These are phyloP conservation scores for Drymodes brunneopygia DNA, from an alignment of 2,113 vertebrate species.

Conservation along the genomic window DNA sequence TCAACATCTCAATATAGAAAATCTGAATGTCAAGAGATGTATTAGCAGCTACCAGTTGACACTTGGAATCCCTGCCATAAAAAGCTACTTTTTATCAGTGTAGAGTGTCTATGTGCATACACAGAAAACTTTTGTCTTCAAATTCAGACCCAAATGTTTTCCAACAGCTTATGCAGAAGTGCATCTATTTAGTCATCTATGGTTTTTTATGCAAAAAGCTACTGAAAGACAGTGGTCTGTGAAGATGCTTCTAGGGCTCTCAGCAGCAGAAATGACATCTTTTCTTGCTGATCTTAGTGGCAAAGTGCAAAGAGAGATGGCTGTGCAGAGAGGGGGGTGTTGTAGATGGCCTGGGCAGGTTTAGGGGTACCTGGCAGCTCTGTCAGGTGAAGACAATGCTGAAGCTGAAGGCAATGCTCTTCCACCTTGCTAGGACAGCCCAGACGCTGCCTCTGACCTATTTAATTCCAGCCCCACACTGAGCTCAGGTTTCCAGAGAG, in stretches of 20 bases:
- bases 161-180: not conserved
- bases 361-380: not conserved
- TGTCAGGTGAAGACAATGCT: accelerated
- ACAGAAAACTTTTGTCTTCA: constrained; percentile 18
- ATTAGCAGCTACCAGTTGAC: constrained; percentile 42
- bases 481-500: not conserved
- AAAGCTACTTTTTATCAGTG: constrained; percentile 14
- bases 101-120: not conserved
- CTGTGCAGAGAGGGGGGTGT: not conserved
- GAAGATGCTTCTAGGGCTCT: not conserved
- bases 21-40: constrained; percentile 41
- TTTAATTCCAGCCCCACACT: not conserved
- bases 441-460: not conserved
- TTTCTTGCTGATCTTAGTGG: not conserved
- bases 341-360: not conserved
- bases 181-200: not conserved
- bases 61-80: constrained; percentile 21
- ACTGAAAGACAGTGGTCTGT: not conserved
- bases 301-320: not conserved
- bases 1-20: constrained; percentile 16
- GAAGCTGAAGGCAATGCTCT: not conserved
- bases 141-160: constrained; percentile 32
- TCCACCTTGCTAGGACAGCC: not conserved
- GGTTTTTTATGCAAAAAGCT: not conserved
- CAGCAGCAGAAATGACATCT: not conserved